phyloP scores from a whole-genome alignment of 35 echinoderm and acorn worm species.

The Ptychodera flava region DNA sequence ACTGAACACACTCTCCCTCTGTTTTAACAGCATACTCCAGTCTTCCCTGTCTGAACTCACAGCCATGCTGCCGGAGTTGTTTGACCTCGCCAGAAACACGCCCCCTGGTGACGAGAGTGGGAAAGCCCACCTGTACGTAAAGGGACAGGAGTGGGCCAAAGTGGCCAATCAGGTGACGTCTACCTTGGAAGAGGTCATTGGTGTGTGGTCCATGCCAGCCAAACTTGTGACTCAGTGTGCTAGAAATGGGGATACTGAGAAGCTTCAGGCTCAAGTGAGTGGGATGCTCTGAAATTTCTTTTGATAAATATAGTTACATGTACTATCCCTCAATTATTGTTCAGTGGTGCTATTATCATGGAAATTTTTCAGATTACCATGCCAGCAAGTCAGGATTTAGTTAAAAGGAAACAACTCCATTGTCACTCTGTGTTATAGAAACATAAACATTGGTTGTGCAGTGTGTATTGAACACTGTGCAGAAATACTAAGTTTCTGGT shows the following conservation, averaged over 20 bases:
- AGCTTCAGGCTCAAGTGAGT: conserved; percentile 37
- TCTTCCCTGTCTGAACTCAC: conserved; percentile 3
- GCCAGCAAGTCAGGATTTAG: no score
- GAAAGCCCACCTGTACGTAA: conserved; percentile 41
- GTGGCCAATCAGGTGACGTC: conserved; percentile 10
- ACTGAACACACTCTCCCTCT: no score
- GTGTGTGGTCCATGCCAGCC: conserved; percentile 16
- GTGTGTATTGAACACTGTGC: no score
- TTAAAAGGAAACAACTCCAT: no score
- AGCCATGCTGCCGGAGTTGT: conserved; percentile 10
- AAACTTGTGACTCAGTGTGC: conserved; percentile 18
- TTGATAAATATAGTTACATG: no score
- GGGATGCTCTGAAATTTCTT: background rate
- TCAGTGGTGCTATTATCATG: no score
- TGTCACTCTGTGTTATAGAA: no score
- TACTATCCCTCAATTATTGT: no score
- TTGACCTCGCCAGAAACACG: conserved; percentile 5
- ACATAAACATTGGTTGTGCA: no score
- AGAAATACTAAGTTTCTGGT: no score
- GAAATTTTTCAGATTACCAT: no score
- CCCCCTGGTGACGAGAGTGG: conserved; percentile 2
- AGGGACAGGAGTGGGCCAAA: conserved; percentile 48
- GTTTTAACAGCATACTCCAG: conserved; percentile 20
- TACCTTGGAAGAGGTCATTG: conserved; percentile 27
- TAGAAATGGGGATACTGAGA: conserved; percentile 14